phyloP scores from a whole-genome alignment of 2,888 invertebrate genomes.

The Leptinotarsa haldemani region DNA sequence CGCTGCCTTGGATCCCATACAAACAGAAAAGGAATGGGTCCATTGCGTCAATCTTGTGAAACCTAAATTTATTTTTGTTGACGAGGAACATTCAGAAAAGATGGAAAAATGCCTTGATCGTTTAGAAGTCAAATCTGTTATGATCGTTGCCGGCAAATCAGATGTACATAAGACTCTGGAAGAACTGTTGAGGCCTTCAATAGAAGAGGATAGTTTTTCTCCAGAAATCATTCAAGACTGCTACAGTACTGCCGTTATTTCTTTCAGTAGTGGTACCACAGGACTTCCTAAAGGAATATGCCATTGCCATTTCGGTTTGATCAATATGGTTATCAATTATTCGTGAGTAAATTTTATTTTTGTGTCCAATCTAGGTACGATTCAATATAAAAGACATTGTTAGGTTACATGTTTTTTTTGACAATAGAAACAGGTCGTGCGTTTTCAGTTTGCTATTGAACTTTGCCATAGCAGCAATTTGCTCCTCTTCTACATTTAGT shows the following conservation, averaged over 20 bases:
- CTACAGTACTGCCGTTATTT: constrained; percentile 50
- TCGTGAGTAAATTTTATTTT: no score
- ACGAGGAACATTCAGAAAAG: constrained; percentile 40
- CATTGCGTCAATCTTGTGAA: constrained; percentile 50
- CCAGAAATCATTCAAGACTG: not conserved
- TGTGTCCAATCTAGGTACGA: no score
- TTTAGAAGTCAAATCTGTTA: constrained; percentile 34
- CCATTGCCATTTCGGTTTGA: constrained; percentile 19
- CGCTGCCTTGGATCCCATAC: constrained; percentile 54
- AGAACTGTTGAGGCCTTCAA: not conserved
- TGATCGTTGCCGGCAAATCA: constrained; percentile 1
- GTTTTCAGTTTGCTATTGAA: no score
- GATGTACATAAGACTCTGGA: not conserved
- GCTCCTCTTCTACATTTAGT: no score
- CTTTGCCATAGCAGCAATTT: no score
- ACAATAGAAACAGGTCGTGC: no score
- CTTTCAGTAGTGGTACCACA: constrained; percentile 58
- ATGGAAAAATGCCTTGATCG: constrained; percentile 42
- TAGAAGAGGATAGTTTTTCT: not conserved
- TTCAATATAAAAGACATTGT: no score
- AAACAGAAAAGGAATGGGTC: constrained; percentile 48
- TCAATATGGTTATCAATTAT: not conserved
- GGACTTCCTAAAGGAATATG: constrained; percentile 56
- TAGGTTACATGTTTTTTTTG: no score
- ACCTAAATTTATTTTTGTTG: constrained; percentile 54